Percentiles rank a stretch among this genome's conserved stretches.
phyloP scores from a whole-genome alignment of 92 coral and sea anemone species.

The Metridium senile region DNA sequence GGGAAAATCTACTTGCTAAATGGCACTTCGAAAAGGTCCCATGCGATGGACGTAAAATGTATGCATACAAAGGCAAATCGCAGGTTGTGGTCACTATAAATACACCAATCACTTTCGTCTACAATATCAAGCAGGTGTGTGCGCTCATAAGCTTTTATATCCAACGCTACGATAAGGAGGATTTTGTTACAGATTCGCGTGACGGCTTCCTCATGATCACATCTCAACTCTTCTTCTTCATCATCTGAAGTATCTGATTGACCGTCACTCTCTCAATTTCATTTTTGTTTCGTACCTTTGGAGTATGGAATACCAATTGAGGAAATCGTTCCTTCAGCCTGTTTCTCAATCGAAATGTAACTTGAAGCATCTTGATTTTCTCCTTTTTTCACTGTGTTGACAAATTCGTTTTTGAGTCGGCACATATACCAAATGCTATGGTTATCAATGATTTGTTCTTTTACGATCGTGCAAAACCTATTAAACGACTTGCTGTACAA shows the following conservation, averaged over 20 bases:
- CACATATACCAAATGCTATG: neutral
- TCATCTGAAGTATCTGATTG: neutral
- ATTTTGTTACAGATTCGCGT: constrained; percentile 23
- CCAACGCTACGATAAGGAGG: constrained; percentile 21
- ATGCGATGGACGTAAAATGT: constrained; percentile 15
- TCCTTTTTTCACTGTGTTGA: neutral
- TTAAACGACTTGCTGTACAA: constrained; percentile 35
- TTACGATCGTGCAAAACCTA: constrained; percentile 28
- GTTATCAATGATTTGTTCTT: constrained; percentile 31
- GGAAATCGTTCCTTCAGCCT: neutral
- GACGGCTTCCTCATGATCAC: constrained; percentile 19
- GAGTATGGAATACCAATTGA: too few relatives aligned
- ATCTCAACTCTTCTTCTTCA: neutral
- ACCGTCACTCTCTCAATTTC: neutral
- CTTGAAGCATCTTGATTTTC: neutral
- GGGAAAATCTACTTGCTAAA: constrained; percentile 37
- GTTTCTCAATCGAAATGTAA: neutral
- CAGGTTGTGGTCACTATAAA: constrained; percentile 27
- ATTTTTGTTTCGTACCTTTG: too few relatives aligned
- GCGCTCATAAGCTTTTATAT: constrained; percentile 21
- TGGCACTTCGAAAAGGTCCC: constrained; percentile 43
- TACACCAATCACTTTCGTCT: constrained; percentile 33
- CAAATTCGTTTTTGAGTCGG: neutral
- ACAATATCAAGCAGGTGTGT: constrained; percentile 12
- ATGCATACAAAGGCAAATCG: constrained; percentile 36